phyloP scores from a whole-genome alignment of 2,797 vertebrate genomes.

The Petrocephalus sullivani region DNA sequence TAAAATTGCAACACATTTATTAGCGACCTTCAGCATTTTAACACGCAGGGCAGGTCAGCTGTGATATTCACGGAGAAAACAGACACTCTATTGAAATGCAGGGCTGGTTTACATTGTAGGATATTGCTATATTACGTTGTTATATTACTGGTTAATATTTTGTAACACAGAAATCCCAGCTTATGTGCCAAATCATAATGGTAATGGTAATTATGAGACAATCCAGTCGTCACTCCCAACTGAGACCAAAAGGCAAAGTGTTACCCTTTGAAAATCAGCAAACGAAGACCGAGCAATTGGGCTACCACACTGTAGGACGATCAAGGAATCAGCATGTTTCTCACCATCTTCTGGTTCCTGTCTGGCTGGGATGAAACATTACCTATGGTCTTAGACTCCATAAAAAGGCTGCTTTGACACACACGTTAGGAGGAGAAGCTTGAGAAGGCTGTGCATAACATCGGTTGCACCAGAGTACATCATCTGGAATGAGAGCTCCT shows the following conservation, averaged over 20 bases:
- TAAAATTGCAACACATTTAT: neutral
- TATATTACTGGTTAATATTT: neutral
- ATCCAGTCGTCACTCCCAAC: neutral
- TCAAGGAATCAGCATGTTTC: neutral
- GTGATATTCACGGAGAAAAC: neutral
- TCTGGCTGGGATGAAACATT: neutral
- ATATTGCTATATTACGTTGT: neutral
- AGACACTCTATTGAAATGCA: neutral
- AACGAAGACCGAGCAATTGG: neutral
- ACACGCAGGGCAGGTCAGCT: neutral
- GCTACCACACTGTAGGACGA: neutral
- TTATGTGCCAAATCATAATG: neutral
- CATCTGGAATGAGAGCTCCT: neutral
- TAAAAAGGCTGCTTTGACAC: neutral
- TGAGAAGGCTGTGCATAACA: neutral
- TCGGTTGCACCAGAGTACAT: neutral
- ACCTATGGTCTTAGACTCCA: neutral
- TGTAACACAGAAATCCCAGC: neutral
- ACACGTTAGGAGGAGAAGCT: neutral
- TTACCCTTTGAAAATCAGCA: neutral
- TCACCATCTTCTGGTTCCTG: neutral
- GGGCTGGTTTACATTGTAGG: neutral
- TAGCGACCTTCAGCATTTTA: neutral
- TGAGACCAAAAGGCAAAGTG: no score
- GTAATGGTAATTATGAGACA: neutral